Evolutionary conservation across 2,797 vertebrate genomes (phyloP).

Genomic region (Pangasius macronema): DNA sequence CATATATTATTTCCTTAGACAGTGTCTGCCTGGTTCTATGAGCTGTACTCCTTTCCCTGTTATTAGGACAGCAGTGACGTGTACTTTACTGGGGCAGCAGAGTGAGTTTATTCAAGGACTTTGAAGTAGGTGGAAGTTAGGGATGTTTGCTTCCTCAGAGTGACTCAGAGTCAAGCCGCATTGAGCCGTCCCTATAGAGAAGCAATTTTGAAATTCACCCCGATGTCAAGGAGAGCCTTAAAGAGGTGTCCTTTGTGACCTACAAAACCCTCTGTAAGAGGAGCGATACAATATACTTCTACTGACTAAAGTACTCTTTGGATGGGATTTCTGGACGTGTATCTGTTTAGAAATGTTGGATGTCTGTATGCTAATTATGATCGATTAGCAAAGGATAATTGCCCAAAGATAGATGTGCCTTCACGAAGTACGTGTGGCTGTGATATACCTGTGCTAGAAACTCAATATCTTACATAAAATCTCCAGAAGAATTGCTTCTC

Average conservation of each 20-base stretch:
- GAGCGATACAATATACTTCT: not conserved
- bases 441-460: not conserved
- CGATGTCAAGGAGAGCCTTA: constrained; percentile 39
- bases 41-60: constrained; percentile 54
- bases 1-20: constrained; percentile 36
- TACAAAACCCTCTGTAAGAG: not conserved
- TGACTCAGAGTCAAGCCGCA: constrained; percentile 45
- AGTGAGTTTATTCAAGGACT: constrained; percentile 57
- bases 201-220: constrained; percentile 46
- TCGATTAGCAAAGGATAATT: not conserved
- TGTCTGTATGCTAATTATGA: not conserved
- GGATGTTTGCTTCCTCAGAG: constrained; percentile 49
- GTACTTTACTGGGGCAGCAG: constrained; percentile 52
- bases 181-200: constrained; percentile 47
- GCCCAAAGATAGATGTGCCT: not conserved
- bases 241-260: constrained; percentile 12
- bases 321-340: not conserved
- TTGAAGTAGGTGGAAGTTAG: constrained; percentile 56
- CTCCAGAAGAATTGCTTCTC: not conserved
- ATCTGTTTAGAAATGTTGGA: not conserved
- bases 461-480: not conserved
- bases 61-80: constrained; percentile 54
- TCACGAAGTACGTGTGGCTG: not conserved
- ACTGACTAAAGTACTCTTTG: not conserved
- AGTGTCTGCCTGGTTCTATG: constrained; percentile 26